Evolutionary conservation across 2,113 vertebrate genomes (phyloP), one percentile per base, ranked within the genome.

Genomic region (Ctenodactylus gundi): DNA sequence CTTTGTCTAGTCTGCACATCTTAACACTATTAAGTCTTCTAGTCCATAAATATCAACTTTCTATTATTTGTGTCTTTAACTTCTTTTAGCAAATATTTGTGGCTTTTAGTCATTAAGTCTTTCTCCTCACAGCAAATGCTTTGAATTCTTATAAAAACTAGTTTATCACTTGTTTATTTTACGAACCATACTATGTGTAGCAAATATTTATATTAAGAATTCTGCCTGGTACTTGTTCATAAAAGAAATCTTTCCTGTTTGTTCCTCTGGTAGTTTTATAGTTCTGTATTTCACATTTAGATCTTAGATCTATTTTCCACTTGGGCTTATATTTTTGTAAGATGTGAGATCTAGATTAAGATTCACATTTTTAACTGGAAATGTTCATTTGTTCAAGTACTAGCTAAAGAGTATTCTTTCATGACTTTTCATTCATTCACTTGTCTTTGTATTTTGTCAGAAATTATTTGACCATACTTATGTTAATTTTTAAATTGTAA

Each of bases 261-360:
- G 78, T 85, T 62, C 73, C 34, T 77, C 20, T 77, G 55, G 88
- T n/a, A 87, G 15, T 85, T 85, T 84, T 83, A 72, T 77, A 76
- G n/a, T 57, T 92, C 3, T 81, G 68, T 84, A 76, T 88, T 88
- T 89, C 75, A 89, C 44, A 58, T 73, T 77, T 96, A 90, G 8
- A 57, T 91, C 58, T 77, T 96, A 90, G 8, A 57, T 91, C 58
- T 81, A 20, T 94, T 39, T 82, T 85, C 39, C 81, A 49, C 70
- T 94, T 96, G 92, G 68, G 84, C 85, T 87, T 92, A 44, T 64
- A 29, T 85, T 94, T 95, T 80, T 72, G 60, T 91, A 76, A 89
- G 44, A 55, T 90, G 34, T 62, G 58, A 95, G 23, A 18, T 62
- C 58, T 68, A 95, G 39, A 31, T 72, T 85, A 70, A 96, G 21